phyloP scores from a whole-genome alignment of 2,888 invertebrate genomes.

The Magallana nippona region DNA sequence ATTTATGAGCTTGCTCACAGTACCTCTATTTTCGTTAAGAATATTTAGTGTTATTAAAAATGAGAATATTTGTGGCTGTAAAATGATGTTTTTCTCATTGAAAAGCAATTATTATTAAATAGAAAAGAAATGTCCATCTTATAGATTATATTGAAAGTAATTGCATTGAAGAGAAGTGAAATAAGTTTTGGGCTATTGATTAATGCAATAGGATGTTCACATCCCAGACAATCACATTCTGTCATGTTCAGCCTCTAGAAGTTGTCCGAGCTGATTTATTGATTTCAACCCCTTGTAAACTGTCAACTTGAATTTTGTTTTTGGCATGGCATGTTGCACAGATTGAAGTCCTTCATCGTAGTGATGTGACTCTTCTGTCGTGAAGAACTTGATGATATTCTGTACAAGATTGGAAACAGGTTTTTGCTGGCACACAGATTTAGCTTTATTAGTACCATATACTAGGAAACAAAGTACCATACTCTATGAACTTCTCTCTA shows the following conservation, averaged over 20 bases:
- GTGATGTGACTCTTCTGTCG: background rate
- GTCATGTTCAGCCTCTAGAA: constrained; percentile 16
- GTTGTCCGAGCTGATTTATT: constrained; percentile 26
- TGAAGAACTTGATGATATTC: background rate
- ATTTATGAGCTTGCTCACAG: too few relatives aligned
- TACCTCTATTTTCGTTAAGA: too few relatives aligned
- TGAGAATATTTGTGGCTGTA: too few relatives aligned
- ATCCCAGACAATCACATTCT: constrained; percentile 3
- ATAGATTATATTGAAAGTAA: background rate
- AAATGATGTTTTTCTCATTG: too few relatives aligned
- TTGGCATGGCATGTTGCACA: constrained; percentile 18
- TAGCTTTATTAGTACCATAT: too few relatives aligned
- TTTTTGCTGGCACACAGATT: background rate
- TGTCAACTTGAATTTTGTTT: constrained; percentile 25
- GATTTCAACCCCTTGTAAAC: constrained; percentile 30
- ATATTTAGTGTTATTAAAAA: background rate
- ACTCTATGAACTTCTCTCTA: too few relatives aligned
- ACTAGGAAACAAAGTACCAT: too few relatives aligned
- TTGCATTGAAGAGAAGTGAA: constrained; percentile 4
- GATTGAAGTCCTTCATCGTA: background rate
- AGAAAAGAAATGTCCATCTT: background rate
- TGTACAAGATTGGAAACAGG: too few relatives aligned
- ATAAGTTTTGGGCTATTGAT: background rate
- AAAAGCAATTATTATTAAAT: background rate
- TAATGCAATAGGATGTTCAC: background rate